Base-by-base conservation (phyloP, 2,113 vertebrate genomes). In the Sialia sialis region DNA sequence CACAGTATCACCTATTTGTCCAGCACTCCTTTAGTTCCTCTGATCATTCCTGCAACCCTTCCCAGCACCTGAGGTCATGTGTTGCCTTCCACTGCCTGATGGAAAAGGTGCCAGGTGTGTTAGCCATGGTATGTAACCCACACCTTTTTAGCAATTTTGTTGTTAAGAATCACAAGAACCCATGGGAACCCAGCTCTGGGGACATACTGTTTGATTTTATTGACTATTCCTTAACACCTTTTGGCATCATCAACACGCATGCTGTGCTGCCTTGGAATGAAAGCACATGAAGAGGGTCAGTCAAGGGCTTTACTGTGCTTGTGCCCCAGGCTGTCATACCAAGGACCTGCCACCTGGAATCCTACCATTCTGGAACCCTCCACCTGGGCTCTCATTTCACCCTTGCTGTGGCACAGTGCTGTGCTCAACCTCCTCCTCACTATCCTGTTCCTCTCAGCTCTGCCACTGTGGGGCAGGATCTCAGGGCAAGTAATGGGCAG, bases 41-140 rank as follows among this genome's bases (percentile, higher is more conserved):
- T 43, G 67, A 14, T 34, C 20, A 11, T 80, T 87, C 48, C 58
- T 72, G 32, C 38, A 76, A 20, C 62, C n/a, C 16, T 48, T 38
- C 3, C 1, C 18, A 68, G 44, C 7, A 60, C 14, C 49, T n/a
- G 3, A 68, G 48, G 11, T 41, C 41, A 32, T 0, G 0, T 4
- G 32, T 17, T 72, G n/a, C 52, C 74, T 84, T 38, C 16, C 27
- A 16, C 72, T 46, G 48, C 52, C 64, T 2, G 3, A 22, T 3
- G 51, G 34, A 49, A 59, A 68, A 83, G 62, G 11, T 27, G n/a
- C 39, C 10, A 13, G 1, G 13, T 69, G 23, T 55, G 54, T 77
- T 3, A 51, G 55, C 72, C 5, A 0, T 11, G 20, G 18, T 25
- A 7, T 1, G 6, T n/a, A 74, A 49, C 32, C 44, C 44, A 18